These are phyloP conservation scores for Malthinus flaveolus DNA, from an alignment of 2,888 invertebrate species.

Conservation along the genomic window DNA sequence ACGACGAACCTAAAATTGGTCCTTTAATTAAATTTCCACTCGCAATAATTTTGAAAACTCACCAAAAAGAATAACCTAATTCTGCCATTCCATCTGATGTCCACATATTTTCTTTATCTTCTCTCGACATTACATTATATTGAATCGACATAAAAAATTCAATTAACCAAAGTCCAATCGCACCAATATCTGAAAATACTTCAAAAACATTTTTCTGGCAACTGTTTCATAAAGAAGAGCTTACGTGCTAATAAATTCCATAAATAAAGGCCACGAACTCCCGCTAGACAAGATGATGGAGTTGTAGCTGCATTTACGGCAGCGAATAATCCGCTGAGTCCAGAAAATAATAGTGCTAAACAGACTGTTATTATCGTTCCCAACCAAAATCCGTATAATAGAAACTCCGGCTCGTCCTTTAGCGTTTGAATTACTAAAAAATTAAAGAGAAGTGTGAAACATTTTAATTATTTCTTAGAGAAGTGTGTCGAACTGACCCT, in stretches of 20 bases:
- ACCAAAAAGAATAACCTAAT: slow-evolving; percentile 89
- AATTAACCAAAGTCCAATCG: slow-evolving; percentile 79
- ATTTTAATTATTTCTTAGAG: not conserved
- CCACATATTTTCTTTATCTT: slow-evolving; percentile 81
- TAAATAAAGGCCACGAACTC: slow-evolving; percentile 71
- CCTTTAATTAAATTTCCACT: slow-evolving; percentile 7
- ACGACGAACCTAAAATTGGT: slow-evolving; percentile 67
- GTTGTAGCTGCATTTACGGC: slow-evolving; percentile 80
- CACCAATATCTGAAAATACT: slow-evolving; percentile 76
- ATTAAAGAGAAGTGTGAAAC: slow-evolving; percentile 18
- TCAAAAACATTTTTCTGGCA: slow-evolving; percentile 47
- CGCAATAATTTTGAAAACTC: slow-evolving; percentile 37
- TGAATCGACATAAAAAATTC: slow-evolving; percentile 82
- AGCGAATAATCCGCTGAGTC: slow-evolving; percentile 73
- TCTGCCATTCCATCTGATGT: slow-evolving; percentile 79
- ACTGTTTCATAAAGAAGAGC: slow-evolving; percentile 37
- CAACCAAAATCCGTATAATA: slow-evolving; percentile 75
- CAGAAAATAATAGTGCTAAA: slow-evolving; percentile 70
- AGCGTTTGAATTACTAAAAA: slow-evolving; percentile 67
- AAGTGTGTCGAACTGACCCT: too few relatives aligned
- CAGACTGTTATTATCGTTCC: slow-evolving; percentile 72
- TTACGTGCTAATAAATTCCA: slow-evolving; percentile 80
- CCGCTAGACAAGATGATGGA: slow-evolving; percentile 67
- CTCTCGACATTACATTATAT: slow-evolving; percentile 78
- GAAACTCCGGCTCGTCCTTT: slow-evolving; percentile 64